phyloP scores from a whole-genome alignment of 2,113 vertebrate species.

The Diadophis punctatus region DNA sequence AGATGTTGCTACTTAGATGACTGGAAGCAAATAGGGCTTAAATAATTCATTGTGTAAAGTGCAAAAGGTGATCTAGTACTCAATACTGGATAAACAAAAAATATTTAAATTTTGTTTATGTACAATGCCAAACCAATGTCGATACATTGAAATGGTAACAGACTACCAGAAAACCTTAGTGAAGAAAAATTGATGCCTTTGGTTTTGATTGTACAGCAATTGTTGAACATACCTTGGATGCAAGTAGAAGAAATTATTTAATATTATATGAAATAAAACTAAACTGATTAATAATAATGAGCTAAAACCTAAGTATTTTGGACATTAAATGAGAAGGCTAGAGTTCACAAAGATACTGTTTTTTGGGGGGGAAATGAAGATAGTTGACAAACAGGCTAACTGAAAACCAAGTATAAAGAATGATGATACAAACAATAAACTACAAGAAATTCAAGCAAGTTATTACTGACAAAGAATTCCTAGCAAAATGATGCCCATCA shows the following conservation, averaged over 20 bases:
- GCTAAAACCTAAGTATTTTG: background rate
- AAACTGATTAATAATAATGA: background rate
- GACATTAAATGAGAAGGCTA: background rate
- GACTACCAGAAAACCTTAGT: background rate
- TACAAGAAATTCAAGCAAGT: background rate
- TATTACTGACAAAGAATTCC: background rate
- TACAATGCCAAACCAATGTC: background rate
- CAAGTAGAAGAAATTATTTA: background rate
- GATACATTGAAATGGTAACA: background rate
- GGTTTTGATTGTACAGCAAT: background rate
- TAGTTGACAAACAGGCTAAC: background rate
- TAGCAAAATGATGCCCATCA: background rate
- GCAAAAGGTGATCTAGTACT: background rate
- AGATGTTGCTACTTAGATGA: background rate
- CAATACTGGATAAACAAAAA: background rate
- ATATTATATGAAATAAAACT: background rate
- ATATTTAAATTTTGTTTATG: background rate
- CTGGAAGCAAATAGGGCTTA: background rate
- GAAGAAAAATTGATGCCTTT: background rate
- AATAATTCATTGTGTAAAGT: background rate
- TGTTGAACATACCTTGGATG: background rate
- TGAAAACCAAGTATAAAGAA: background rate
- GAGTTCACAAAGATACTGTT: background rate
- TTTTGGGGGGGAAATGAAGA: background rate
- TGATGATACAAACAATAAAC: background rate